These are phyloP conservation scores for Ctenochaetus hawaiiensis DNA, from an alignment of 2,797 vertebrate species.

Conservation along the genomic window DNA sequence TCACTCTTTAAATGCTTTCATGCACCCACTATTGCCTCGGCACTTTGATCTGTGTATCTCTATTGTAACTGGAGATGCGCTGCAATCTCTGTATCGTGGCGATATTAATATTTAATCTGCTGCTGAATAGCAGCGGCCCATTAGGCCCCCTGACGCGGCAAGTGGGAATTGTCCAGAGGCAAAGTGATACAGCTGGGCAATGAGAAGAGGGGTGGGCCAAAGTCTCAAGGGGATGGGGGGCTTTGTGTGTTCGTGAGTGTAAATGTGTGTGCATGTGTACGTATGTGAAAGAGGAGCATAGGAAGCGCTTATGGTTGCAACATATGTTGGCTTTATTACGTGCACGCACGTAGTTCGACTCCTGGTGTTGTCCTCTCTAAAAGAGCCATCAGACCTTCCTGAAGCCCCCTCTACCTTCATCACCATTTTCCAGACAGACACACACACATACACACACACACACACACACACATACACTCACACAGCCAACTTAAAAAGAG, in stretches of 20 bases:
- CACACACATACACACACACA: slow-evolving; percentile 36
- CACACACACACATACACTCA: slow-evolving; percentile 45
- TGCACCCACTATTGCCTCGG: slow-evolving; percentile 79
- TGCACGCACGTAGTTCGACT: slow-evolving; percentile 28
- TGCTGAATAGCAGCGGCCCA: slow-evolving; percentile 88
- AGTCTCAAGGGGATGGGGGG: slow-evolving; percentile 68
- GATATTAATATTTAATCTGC: slow-evolving; percentile 91
- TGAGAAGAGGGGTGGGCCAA: slow-evolving; percentile 82
- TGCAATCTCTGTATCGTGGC: slow-evolving; percentile 88
- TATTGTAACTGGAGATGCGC: slow-evolving; percentile 87
- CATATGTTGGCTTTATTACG: slow-evolving; percentile 58
- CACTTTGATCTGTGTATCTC: slow-evolving; percentile 87
- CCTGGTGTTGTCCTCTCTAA: slow-evolving; percentile 78
- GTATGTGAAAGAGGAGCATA: slow-evolving; percentile 46
- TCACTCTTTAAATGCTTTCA: slow-evolving; percentile 86
- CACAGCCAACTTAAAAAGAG: slow-evolving; percentile 85
- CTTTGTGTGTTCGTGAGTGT: slow-evolving; percentile 68
- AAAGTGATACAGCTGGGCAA: slow-evolving; percentile 87
- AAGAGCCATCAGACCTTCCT: slow-evolving; percentile 71
- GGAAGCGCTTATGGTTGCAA: slow-evolving; percentile 56
- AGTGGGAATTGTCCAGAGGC: slow-evolving; percentile 90
- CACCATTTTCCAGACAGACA: slow-evolving; percentile 45
- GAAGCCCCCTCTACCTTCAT: slow-evolving; percentile 35
- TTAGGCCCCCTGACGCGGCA: slow-evolving; percentile 88
- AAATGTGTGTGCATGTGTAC: slow-evolving; percentile 45